Conservation (phyloP, 2,888 invertebrate species). For the Nematopogon swammerdamellus region DNA sequence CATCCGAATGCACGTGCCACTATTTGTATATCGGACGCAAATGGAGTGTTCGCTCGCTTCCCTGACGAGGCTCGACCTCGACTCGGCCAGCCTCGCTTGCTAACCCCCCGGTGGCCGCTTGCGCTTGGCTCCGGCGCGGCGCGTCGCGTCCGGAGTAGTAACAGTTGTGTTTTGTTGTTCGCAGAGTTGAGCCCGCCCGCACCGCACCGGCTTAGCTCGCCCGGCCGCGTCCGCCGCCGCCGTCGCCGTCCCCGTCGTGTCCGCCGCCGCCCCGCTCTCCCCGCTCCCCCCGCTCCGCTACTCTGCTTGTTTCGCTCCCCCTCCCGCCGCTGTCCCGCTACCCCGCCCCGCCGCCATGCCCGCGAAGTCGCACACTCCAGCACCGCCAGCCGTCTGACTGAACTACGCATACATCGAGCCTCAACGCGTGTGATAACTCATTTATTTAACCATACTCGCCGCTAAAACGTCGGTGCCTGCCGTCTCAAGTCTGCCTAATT, state of each 20-base stretch:
- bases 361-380: slow-evolving; percentile 33
- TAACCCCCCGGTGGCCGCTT: slow-evolving; percentile 49
- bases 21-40: too few species aligned
- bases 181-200: slow-evolving; percentile 56
- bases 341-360: slow-evolving; percentile 42
- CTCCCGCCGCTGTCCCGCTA: slow-evolving; percentile 26
- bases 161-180: slow-evolving; percentile 58
- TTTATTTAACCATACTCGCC: background rate
- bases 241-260: slow-evolving; percentile 33
- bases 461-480: background rate
- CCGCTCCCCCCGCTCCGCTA: slow-evolving; percentile 54
- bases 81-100: slow-evolving; percentile 9
- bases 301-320: slow-evolving; percentile 54
- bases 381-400: slow-evolving; percentile 52
- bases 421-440: slow-evolving; percentile 53
- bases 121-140: slow-evolving; percentile 49
- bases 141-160: slow-evolving; percentile 39
- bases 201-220: slow-evolving; percentile 53
- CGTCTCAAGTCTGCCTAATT: too few species aligned
- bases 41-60: too few species aligned
- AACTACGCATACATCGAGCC: slow-evolving; percentile 48
- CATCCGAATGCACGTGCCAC: too few species aligned
- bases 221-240: slow-evolving; percentile 18
- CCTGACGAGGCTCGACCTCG: too few species aligned
- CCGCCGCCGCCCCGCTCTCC: slow-evolving; percentile 23